A percentile compares a stretch with the other conserved stretches of the same genome.
Conservation (phyloP, 2,113 vertebrate species). For the Oryctolagus cuniculus region DNA sequence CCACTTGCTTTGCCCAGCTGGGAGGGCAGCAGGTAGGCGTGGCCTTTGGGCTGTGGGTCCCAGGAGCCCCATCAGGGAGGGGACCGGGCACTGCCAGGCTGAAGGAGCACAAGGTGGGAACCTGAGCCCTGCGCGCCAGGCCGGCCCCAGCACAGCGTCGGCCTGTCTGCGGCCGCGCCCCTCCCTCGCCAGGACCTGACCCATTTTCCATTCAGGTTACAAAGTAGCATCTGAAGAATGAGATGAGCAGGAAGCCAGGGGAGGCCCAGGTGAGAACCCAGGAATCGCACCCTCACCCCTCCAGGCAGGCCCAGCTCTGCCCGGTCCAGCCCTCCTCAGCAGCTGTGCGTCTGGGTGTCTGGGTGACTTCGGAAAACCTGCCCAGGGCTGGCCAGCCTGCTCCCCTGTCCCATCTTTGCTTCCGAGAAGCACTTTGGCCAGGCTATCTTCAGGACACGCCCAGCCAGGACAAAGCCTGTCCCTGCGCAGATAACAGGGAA, state of each 20-base stretch:
- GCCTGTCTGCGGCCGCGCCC: background rate
- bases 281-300: no score
- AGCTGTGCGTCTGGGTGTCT: background rate
- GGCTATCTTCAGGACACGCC: background rate
- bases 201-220: slow-evolving; percentile 72
- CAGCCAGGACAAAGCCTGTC: background rate
- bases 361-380: background rate
- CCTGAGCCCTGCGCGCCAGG: slow-evolving; percentile 52
- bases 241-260: background rate
- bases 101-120: slow-evolving; percentile 53
- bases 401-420: background rate
- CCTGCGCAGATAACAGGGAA: background rate
- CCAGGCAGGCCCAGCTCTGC: background rate
- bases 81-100: background rate
- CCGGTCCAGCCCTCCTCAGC: background rate
- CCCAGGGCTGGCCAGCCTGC: background rate
- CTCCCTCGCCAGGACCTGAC: slow-evolving; percentile 72
- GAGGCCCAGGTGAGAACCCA: background rate
- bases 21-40: background rate
- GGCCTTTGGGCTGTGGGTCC: background rate
- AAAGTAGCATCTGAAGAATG: slow-evolving; percentile 50
- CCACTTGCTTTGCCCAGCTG: background rate
- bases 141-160: background rate
- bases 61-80: background rate
- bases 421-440: slow-evolving; percentile 3